Evolutionary conservation across 53 echinoderm and acorn worm genomes (phyloP).

Genomic region (Temnopleurus reevesii): DNA sequence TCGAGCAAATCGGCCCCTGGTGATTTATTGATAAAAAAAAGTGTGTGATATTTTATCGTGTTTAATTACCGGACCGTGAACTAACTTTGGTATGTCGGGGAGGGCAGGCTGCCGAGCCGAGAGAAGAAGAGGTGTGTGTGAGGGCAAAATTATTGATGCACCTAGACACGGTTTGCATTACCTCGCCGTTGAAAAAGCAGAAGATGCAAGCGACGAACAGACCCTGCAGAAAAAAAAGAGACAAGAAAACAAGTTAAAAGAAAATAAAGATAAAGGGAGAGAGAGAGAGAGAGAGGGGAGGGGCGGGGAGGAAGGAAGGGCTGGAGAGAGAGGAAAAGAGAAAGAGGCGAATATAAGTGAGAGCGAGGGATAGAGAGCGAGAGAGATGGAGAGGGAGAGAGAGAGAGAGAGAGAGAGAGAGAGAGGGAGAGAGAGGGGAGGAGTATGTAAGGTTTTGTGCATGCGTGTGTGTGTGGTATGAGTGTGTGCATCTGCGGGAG

Average conservation of each 20-base stretch:
- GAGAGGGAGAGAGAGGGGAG: not conserved
- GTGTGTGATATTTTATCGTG: slow-evolving; percentile 17
- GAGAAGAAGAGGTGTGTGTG: slow-evolving; percentile 81
- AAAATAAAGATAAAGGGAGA: not conserved
- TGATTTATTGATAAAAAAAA: no score
- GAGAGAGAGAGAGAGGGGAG: not conserved
- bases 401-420: not conserved
- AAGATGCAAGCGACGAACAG: slow-evolving; percentile 99
- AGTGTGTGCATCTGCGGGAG: no score
- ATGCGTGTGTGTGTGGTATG: no score
- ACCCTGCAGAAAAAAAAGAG: slow-evolving; percentile 67
- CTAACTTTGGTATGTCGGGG: slow-evolving; percentile 99
- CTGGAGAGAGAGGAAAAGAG: not conserved
- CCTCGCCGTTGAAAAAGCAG: slow-evolving; percentile 99
- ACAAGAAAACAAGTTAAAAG: no score
- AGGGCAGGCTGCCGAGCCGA: slow-evolving; percentile 79
- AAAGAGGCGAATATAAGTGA: not conserved
- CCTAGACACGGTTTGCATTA: slow-evolving; percentile 96
- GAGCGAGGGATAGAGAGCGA: not conserved
- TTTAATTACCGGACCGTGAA: slow-evolving; percentile 85
- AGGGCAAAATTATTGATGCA: slow-evolving; percentile 84
- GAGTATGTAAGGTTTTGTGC: no score
- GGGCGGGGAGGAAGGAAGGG: not conserved
- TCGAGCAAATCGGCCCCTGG: no score
- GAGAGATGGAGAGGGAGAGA: not conserved